phyloP scores from a whole-genome alignment of 2,113 vertebrate genomes.

The Gambusia holbrooki region DNA sequence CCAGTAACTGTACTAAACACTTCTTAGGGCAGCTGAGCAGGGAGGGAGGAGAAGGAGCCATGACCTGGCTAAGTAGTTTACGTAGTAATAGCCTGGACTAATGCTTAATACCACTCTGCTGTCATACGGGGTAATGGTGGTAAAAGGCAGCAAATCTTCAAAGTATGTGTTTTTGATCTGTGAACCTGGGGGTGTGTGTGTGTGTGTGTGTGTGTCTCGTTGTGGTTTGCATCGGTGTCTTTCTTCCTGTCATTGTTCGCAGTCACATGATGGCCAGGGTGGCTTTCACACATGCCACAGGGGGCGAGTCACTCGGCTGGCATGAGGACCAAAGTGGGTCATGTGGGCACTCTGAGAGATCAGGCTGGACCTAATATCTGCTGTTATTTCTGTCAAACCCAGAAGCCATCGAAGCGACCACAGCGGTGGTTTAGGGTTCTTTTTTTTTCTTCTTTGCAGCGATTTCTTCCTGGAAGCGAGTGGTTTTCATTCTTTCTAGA shows the following conservation, averaged over 20 bases:
- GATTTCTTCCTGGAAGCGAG: conserved; percentile 34
- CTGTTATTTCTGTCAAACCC: conserved; percentile 21
- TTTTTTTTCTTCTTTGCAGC: neutral
- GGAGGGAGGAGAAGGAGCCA: conserved; percentile 57
- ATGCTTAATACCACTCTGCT: conserved; percentile 59
- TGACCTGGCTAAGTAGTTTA: conserved; percentile 74
- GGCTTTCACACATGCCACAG: conserved; percentile 74
- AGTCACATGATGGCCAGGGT: conserved; percentile 67
- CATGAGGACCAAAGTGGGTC: conserved; percentile 66
- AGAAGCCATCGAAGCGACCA: conserved; percentile 9
- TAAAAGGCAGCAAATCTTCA: conserved; percentile 20
- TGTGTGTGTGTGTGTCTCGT: conserved; percentile 35
- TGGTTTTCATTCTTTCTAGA: conserved; percentile 31
- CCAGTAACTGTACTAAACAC: conserved; percentile 73
- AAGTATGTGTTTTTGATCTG: conserved; percentile 28
- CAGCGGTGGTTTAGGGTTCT: conserved; percentile 7
- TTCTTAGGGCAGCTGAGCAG: conserved; percentile 61
- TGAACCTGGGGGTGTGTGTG: conserved; percentile 11
- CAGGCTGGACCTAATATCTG: conserved; percentile 8
- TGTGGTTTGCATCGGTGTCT: conserved; percentile 72
- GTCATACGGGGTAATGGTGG: conserved; percentile 29
- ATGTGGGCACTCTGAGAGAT: conserved; percentile 33
- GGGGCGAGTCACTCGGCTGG: conserved; percentile 68
- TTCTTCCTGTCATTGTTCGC: conserved; percentile 72
- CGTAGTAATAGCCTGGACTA: conserved; percentile 56